A percentile compares a stretch with the other conserved stretches of the same genome.
phyloP scores from a whole-genome alignment of 2,113 vertebrate species.

The Pelmatolapia mariae region DNA sequence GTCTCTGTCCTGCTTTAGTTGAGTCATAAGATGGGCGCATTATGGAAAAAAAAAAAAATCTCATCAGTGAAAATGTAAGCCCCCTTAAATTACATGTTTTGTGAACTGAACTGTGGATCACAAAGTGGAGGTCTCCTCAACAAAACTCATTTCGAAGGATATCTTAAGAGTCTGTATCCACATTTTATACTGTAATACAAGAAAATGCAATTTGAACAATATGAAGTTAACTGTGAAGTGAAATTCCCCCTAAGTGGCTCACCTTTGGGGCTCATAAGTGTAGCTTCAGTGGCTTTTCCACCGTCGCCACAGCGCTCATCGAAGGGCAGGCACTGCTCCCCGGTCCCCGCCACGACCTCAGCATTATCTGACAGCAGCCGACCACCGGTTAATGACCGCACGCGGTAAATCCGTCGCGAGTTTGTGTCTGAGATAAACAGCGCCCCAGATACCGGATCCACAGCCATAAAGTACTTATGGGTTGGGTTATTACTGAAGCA shows the following conservation, averaged over 20 bases:
- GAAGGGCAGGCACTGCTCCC: constrained; percentile 96
- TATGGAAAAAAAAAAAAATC: not conserved
- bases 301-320: constrained; percentile 96
- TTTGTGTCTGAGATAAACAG: constrained; percentile 96
- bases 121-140: not conserved
- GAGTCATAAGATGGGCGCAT: not conserved
- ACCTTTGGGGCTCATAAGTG: constrained; percentile 98
- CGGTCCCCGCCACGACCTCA: constrained; percentile 92
- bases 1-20: constrained; percentile 54
- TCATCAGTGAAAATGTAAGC: not conserved
- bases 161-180: not conserved
- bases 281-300: constrained; percentile 94
- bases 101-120: not conserved
- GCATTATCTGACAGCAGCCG: constrained; percentile 88
- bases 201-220: not conserved
- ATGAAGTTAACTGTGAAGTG: not conserved
- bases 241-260: constrained; percentile 17
- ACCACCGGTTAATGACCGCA: constrained; percentile 82
- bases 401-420: constrained; percentile 87
- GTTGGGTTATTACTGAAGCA: constrained; percentile 91
- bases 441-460: constrained; percentile 92
- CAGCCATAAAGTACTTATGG: constrained; percentile 97
- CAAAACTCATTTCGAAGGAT: not conserved
- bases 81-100: not conserved
- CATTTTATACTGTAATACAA: not conserved